Conservation (phyloP, 2,113 vertebrate species). For the Petrocephalus microphthalmus region DNA sequence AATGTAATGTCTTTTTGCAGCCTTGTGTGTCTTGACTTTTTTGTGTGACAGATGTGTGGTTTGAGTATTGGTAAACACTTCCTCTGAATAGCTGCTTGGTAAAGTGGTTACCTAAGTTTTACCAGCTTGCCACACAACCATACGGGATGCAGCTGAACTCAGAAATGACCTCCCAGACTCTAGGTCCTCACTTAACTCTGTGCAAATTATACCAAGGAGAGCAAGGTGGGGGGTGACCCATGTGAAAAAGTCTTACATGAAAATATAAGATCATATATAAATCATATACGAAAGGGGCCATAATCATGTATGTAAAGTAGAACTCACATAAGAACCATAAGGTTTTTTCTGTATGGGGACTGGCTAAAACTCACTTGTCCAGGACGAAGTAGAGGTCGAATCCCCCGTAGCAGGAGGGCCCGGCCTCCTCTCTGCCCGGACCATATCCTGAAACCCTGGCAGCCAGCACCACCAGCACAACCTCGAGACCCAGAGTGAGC, state of each 20-base stretch:
- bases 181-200: not conserved
- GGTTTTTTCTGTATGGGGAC: too few relatives aligned
- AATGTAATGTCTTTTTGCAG: not conserved
- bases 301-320: too few relatives aligned
- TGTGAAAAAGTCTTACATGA: too few relatives aligned
- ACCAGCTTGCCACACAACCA: not conserved
- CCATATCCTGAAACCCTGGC: slow-evolving; percentile 45
- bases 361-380: slow-evolving; percentile 82
- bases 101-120: not conserved
- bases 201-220: not conserved
- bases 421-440: slow-evolving; percentile 55
- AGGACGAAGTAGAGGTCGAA: slow-evolving; percentile 94
- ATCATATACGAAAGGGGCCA: too few relatives aligned
- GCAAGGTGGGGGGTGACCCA: not conserved
- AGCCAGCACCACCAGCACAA: slow-evolving; percentile 44
- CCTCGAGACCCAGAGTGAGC: slow-evolving; percentile 43
- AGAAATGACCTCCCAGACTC: not conserved
- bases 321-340: too few relatives aligned
- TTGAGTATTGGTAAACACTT: not conserved
- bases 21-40: too few relatives aligned
- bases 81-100: not conserved
- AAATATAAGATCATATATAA: too few relatives aligned
- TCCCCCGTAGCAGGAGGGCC: slow-evolving; percentile 88
- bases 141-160: too few relatives aligned
- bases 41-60: not conserved